Percentiles rank a stretch among this genome's conserved stretches.
phyloP scores from a whole-genome alignment of 2,888 invertebrate species.

The Toxonevra muliebris region DNA sequence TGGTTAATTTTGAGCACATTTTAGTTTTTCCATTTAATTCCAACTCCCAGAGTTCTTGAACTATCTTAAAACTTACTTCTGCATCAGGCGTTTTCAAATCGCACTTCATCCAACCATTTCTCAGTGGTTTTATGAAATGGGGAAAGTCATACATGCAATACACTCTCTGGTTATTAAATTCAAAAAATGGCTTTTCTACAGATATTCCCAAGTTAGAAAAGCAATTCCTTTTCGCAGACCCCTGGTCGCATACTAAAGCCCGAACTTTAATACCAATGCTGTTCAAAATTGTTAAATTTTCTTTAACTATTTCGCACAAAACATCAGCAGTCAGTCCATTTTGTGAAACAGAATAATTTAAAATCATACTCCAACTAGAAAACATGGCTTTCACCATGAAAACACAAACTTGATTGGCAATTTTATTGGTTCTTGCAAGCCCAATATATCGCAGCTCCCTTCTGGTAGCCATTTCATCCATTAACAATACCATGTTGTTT shows the following conservation, averaged over 20 bases:
- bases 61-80: too few relatives aligned
- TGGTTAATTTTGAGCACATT: constrained; percentile 27
- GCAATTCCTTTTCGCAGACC: too few relatives aligned
- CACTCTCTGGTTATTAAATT: too few relatives aligned
- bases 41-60: constrained; percentile 14
- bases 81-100: too few relatives aligned
- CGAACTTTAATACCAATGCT: background rate
- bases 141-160: too few relatives aligned
- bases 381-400: constrained; percentile 24
- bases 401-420: constrained; percentile 27
- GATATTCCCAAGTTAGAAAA: too few relatives aligned
- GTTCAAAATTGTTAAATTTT: constrained; percentile 27
- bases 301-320: constrained; percentile 21
- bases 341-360: constrained; percentile 29
- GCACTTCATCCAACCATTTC: too few relatives aligned
- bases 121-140: too few relatives aligned
- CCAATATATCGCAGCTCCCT: constrained; percentile 29
- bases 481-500: background rate
- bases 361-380: constrained; percentile 30
- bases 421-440: constrained; percentile 8
- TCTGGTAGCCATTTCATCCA: constrained; percentile 7
- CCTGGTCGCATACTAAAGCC: too few relatives aligned
- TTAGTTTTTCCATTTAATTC: constrained; percentile 19
- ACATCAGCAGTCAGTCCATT: constrained; percentile 25
- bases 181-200: too few relatives aligned